Evolutionary conservation across 2,888 invertebrate species (phyloP), one percentile per base, ranked within the genome.

Genomic region (Epistrophe eligans): DNA sequence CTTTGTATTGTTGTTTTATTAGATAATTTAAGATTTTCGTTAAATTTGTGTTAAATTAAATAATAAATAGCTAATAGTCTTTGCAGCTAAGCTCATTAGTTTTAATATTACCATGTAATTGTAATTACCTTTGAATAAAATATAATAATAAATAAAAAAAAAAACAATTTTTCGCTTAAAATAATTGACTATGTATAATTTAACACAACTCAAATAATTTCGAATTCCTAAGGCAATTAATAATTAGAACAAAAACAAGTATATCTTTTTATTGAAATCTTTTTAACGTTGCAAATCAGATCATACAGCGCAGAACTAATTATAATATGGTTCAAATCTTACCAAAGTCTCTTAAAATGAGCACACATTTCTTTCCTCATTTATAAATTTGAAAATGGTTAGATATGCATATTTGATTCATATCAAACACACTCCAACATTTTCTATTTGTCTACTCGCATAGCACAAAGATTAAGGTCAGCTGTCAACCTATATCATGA

Each of bases 391-490:
- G 17, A 58, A 38, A 19, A 57, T n/a, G 4, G 1, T 2, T 24
- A 24, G 3, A n/a, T 55, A 1, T 4, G 10, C 32, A 8, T n/a
- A 13, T n/a, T 28, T 8, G 28, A 6, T n/a, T 10, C 32, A 57
- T 57, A 17, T 57, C 5, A 11, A 57, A 57, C 35, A 57, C 1
- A n/a, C n/a, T 57, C 57, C 9, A n/a, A 57, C 35, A 10, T n/a
- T 1, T 9, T 57, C n/a, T n/a, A n/a, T 35, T 57, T 28, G 2
- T 28, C 5, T 28, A 28, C 32, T 24, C 24, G 3, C 3, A 24
- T 24, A 4, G 0, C 5, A 35, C 17, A 58, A 35, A 58, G 58
- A 58, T 58, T 58, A 58, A 38, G 58, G 58, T 38, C 58, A 58
- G 7, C 58, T 38, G 58, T 58, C 58, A 38, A 17, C 35, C 58